Percentiles rank a stretch among this genome's conserved stretches.
Evolutionary conservation across 2,113 vertebrate species (phyloP).

Genomic region (Muntiacus reevesi): DNA sequence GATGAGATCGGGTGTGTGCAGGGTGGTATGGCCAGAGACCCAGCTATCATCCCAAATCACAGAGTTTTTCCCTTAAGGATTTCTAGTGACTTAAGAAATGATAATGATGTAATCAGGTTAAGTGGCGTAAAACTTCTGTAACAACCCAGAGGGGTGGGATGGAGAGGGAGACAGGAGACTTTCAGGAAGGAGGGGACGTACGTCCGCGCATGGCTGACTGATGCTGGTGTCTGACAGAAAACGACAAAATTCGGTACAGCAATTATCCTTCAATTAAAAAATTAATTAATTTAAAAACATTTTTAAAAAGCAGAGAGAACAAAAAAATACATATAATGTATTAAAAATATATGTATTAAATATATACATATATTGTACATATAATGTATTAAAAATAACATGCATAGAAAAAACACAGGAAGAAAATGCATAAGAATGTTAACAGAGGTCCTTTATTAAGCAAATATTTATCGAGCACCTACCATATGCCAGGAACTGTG

Average conservation of each 20-base stretch:
- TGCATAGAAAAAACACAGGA: neutral
- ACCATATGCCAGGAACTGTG: neutral
- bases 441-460: neutral
- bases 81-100: neutral
- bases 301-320: neutral
- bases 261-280: neutral
- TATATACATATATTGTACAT: neutral
- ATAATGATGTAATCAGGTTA: neutral
- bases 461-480: neutral
- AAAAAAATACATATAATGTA: neutral
- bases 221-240: neutral
- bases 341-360: neutral
- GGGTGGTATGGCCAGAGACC: neutral
- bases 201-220: neutral
- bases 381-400: neutral
- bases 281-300: neutral
- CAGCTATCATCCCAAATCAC: conserved; percentile 2
- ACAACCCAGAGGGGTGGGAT: neutral
- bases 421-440: neutral
- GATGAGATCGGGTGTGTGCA: neutral
- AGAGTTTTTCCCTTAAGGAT: neutral
- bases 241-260: neutral
- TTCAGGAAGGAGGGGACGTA: neutral
- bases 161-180: neutral
- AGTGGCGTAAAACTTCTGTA: neutral